phyloP scores from a whole-genome alignment of 2,797 vertebrate genomes.

The Epinephelus coioides region DNA sequence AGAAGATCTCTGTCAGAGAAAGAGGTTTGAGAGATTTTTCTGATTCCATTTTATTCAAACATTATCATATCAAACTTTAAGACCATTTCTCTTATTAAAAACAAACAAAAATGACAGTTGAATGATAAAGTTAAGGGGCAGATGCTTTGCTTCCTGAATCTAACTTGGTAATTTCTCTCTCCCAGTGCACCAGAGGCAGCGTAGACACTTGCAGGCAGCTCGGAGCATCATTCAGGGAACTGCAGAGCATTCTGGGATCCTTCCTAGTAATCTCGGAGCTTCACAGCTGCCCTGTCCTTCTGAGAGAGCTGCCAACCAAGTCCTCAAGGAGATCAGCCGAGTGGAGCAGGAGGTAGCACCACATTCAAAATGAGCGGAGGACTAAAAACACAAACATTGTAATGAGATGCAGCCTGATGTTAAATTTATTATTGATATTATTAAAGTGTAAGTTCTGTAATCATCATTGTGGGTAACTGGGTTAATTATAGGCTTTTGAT shows the following conservation, averaged over 20 bases:
- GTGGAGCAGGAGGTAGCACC: slow-evolving; percentile 26
- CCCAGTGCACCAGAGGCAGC: slow-evolving; percentile 91
- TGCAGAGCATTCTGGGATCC: slow-evolving; percentile 45
- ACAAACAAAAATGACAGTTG: neutral
- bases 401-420: slow-evolving; percentile 1
- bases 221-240: slow-evolving; percentile 85
- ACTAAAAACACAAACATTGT: neutral
- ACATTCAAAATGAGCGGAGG: slow-evolving; percentile 1
- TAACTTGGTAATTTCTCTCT: slow-evolving; percentile 5
- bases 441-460: neutral
- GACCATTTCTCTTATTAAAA: neutral
- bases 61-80: neutral
- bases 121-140: neutral
- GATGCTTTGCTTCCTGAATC: neutral
- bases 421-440: slow-evolving; percentile 11
- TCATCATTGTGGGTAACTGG: neutral
- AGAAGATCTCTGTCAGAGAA: slow-evolving; percentile 88
- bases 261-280: neutral
- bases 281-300: slow-evolving; percentile 31
- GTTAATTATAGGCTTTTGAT: slow-evolving; percentile 5
- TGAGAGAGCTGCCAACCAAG: slow-evolving; percentile 46
- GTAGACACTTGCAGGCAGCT: slow-evolving; percentile 89
- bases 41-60: neutral
- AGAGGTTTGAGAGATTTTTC: slow-evolving; percentile 86
- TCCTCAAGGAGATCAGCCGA: slow-evolving; percentile 49